Percentiles rank a stretch among this genome's conserved stretches.
phyloP scores from a whole-genome alignment of 1,140 invertebrate species.

The Drosophila mayri region DNA sequence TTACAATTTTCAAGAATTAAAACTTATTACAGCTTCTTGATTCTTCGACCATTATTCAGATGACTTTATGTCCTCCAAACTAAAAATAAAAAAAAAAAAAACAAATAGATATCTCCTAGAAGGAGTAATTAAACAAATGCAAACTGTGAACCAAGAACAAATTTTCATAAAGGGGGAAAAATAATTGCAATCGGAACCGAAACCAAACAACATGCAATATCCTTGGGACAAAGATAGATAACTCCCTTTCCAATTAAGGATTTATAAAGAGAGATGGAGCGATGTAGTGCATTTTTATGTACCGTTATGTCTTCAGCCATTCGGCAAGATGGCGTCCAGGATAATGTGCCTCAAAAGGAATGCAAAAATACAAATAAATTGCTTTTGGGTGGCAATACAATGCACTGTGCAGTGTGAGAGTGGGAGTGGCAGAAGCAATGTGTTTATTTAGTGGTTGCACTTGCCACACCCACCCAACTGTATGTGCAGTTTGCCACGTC shows the following conservation, averaged over 20 bases:
- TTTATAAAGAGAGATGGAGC: background rate
- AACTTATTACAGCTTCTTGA: no score
- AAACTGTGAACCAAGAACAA: background rate
- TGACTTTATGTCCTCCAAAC: no score
- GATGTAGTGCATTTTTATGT: constrained; percentile 43
- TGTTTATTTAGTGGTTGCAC: constrained; percentile 82
- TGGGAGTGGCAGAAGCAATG: constrained; percentile 44
- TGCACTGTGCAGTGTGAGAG: constrained; percentile 33
- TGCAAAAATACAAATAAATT: constrained; percentile 61
- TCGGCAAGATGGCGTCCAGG: constrained; percentile 63
- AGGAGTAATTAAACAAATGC: background rate
- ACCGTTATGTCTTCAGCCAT: constrained; percentile 39
- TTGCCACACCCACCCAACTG: constrained; percentile 71
- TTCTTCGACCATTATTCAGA: no score
- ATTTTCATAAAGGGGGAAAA: background rate
- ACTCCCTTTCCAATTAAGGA: background rate
- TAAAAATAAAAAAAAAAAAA: no score
- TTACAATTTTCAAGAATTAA: no score
- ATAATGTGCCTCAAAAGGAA: constrained; percentile 14
- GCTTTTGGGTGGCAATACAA: constrained; percentile 15
- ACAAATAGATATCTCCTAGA: no score
- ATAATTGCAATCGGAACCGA: constrained; percentile 15
- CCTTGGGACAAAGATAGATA: constrained; percentile 8
- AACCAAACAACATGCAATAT: constrained; percentile 22
- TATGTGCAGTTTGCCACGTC: constrained; percentile 35